phyloP scores from a whole-genome alignment of 2,797 vertebrate species.

The Typhlichthys eigenmanni region DNA sequence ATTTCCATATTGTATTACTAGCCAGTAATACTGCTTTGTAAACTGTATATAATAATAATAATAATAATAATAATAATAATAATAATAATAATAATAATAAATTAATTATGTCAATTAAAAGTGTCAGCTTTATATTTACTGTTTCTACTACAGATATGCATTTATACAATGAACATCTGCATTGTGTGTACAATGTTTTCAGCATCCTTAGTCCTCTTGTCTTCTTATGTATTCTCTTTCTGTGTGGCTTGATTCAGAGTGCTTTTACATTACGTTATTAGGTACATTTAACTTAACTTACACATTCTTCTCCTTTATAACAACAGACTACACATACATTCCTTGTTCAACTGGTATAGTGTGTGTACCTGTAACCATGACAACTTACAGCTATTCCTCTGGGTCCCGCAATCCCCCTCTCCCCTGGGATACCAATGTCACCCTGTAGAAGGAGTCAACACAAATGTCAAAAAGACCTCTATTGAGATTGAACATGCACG shows the following conservation, averaged over 20 bases:
- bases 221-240: no score
- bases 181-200: no score
- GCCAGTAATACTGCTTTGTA: not conserved
- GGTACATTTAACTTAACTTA: conserved; percentile 1
- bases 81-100: no score
- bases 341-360: not conserved
- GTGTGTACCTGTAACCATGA: conserved; percentile 15
- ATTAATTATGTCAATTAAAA: no score
- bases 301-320: not conserved
- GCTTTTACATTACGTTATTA: no score
- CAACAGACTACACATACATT: not conserved
- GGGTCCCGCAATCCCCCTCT: conserved; percentile 87
- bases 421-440: conserved; percentile 87
- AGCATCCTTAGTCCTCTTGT: no score
- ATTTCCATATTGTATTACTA: not conserved
- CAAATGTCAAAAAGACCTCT: conserved; percentile 23
- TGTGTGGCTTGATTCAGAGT: no score
- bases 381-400: conserved; percentile 90
- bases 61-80: no score
- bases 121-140: no score
- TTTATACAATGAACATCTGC: no score
- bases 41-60: not conserved
- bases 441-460: conserved; percentile 74
- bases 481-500: not conserved
- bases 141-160: no score